Base-by-base conservation (phyloP, 2,113 vertebrate genomes). In the Chloropsis hardwickii region DNA sequence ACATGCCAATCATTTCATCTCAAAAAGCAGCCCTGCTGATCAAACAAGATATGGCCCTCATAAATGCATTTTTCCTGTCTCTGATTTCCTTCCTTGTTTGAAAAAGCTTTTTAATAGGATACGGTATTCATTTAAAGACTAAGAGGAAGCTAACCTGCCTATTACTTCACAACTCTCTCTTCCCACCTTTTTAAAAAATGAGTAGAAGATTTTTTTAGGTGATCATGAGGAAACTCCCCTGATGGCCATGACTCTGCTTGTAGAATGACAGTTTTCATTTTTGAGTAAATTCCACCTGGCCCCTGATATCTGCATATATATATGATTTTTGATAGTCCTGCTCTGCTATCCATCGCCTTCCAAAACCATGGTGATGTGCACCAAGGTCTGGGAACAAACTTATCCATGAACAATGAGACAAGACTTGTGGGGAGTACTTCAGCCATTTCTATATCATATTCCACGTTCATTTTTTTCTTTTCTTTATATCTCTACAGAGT, bases 391-490 rank as follows among this genome's bases (percentile, higher is more conserved):
- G 70, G 24, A 69, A 57, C 2, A 57, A 72, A 58, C 4, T 51
- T 66, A 28, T 7, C 21, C 28, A 15, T 21, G 15, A 72, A 23
- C 15, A 73, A 10, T 18, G 19, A 50, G 19, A 76, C 18, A 66
- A 76, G 67, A 69, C 0, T n/a, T 12, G 5, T 39, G 5, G 5
- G n/a, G 10, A 40, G 21, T 31, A 54, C 11, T 81, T 90, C 44
- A 73, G 22, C 8, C 14, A 54, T 92, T 87, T 67, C 73, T 53
- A 2, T 21, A 67, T 27, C 44, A 9, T 21, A 58, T 58, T 8
- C 14, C 24, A 14, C 4, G 1, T 47, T 40, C 11, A 6, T 0
- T 40, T 67, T 23, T 47, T 47, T n/a, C 6, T 42, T 39, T 53
- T 45, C 9, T 47, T 67, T 23, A 9, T 48, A 12, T 45, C 12